These are phyloP conservation scores for Poliocrania exsul DNA, from an alignment of 2,797 vertebrate genomes.

Conservation along the genomic window DNA sequence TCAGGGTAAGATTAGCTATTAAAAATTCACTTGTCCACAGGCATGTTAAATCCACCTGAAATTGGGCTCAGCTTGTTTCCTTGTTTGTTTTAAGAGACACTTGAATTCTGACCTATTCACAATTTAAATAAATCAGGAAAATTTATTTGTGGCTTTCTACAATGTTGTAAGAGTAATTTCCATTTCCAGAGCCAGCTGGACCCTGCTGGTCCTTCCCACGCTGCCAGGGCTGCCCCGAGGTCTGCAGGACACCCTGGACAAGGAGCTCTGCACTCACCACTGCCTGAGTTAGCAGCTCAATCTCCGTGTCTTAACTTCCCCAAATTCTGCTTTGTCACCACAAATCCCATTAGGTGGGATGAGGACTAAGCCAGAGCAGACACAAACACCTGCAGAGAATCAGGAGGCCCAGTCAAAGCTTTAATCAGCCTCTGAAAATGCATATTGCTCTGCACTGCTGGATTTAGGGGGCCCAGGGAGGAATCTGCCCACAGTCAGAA, in stretches of 20 bases:
- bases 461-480: accelerated
- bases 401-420: neutral
- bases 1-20: constrained; percentile 52
- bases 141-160: neutral
- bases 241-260: neutral
- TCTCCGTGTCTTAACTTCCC: neutral
- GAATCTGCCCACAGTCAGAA: neutral
- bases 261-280: accelerated
- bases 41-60: constrained; percentile 46
- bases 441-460: too few relatives aligned
- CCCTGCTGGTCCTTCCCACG: neutral
- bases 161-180: neutral
- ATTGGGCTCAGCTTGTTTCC: constrained; percentile 8
- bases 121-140: neutral
- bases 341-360: neutral
- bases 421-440: neutral
- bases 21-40: constrained; percentile 62
- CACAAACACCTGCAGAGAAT: neutral
- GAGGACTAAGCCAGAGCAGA: neutral
- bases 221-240: accelerated
- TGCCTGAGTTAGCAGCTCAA: neutral
- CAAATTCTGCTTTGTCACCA: neutral
- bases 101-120: neutral
- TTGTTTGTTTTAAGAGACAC: constrained; percentile 19
- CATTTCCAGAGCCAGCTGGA: neutral